A percentile compares a stretch with the other conserved stretches of the same genome.
Evolutionary conservation across 2,113 vertebrate genomes (phyloP).

Genomic region (Candoia aspera): DNA sequence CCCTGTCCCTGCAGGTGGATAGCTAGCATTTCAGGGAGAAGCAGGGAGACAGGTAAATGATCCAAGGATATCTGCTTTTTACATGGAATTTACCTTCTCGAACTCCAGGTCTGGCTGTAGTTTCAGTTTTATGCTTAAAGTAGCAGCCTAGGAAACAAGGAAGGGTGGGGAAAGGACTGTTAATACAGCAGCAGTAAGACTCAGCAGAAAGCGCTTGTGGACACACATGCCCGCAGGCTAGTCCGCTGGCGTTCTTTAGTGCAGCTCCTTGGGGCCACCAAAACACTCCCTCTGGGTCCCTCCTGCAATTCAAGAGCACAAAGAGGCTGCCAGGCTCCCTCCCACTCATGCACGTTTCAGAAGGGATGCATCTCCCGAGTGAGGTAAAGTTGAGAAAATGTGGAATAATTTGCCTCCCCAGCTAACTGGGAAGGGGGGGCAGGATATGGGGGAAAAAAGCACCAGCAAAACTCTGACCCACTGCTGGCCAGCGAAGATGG

Average conservation of each 20-base stretch:
- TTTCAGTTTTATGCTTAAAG: constrained; percentile 77
- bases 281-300: background rate
- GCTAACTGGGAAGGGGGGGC: too few species aligned
- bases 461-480: too few species aligned
- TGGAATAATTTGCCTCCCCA: too few species aligned
- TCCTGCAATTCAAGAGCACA: background rate
- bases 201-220: background rate
- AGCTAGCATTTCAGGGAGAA: background rate
- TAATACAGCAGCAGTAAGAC: background rate
- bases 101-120: constrained; percentile 80
- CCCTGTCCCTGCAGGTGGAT: background rate
- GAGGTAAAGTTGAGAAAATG: too few species aligned
- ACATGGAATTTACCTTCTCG: constrained; percentile 80
- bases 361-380: background rate
- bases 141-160: constrained; percentile 73
- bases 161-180: background rate
- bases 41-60: background rate
- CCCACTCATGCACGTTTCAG: background rate
- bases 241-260: background rate
- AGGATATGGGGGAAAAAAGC: too few species aligned
- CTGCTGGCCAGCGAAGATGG: too few species aligned
- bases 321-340: background rate
- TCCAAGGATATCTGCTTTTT: constrained; percentile 1
- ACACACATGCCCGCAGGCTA: background rate
- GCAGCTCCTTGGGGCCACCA: background rate